phyloP scores from a whole-genome alignment of 2,113 vertebrate species.

The Pelecanoides urinatrix region DNA sequence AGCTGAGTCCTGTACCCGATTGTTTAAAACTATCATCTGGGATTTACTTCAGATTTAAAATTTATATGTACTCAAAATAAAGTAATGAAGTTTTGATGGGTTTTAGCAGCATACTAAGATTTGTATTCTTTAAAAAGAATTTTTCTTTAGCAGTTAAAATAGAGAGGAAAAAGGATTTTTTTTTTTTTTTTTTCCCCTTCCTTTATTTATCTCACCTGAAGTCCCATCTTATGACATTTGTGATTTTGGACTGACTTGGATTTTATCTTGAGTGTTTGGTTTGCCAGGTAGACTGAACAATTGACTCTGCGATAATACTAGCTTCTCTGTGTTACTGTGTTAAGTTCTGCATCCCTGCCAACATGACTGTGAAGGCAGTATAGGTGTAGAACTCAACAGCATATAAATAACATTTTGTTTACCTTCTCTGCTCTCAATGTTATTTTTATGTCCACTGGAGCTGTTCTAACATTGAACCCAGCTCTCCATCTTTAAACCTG shows the following conservation, averaged over 20 bases:
- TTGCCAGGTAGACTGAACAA: not conserved
- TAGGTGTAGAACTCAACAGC: not conserved
- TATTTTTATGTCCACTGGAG: not conserved
- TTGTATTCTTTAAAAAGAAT: not conserved
- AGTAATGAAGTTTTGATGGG: not conserved
- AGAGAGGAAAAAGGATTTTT: not conserved
- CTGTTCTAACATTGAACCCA: not conserved
- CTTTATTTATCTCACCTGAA: not conserved
- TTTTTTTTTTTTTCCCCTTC: not conserved
- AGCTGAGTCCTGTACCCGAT: not conserved
- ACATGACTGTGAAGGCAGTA: not conserved
- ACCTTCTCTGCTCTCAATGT: not conserved
- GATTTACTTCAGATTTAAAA: not conserved
- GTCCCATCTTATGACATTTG: not conserved
- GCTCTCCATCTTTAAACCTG: not conserved
- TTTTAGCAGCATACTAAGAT: not conserved
- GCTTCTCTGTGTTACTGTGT: not conserved
- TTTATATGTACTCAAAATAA: not conserved
- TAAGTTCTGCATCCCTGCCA: not conserved
- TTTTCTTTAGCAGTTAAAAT: not conserved
- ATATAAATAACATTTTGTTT: slow-evolving; percentile 16
- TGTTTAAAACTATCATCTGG: not conserved
- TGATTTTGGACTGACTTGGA: not conserved
- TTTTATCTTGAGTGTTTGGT: not conserved
- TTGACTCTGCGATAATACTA: not conserved